phyloP scores from a whole-genome alignment of 2,113 vertebrate species.

The Epinephelus cyanopodus region DNA sequence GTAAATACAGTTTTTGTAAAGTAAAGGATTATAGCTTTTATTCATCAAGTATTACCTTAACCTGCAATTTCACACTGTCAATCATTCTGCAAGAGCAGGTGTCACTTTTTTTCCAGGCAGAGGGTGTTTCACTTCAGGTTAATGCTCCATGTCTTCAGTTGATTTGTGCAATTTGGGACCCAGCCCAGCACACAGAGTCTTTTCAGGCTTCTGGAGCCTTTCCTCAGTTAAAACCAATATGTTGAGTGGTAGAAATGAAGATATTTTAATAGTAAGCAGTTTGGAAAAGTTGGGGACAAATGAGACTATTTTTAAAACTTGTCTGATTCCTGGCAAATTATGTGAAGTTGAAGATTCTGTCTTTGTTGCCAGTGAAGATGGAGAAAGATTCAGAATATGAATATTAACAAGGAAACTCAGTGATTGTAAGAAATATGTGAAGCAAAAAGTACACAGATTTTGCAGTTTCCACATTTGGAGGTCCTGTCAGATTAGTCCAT shows the following conservation, averaged over 20 bases:
- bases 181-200: constrained; percentile 33
- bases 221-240: constrained; percentile 4
- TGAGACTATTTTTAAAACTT: background rate
- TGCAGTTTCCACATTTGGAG: constrained; percentile 21
- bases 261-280: constrained; percentile 12
- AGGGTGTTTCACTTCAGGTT: constrained; percentile 25
- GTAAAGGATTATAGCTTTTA: constrained; percentile 24
- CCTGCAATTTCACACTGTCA: constrained; percentile 40
- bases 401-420: background rate
- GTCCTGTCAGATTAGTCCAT: background rate
- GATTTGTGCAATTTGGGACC: constrained; percentile 29
- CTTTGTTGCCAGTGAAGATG: background rate
- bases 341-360: background rate
- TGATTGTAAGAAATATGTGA: background rate
- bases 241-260: constrained; percentile 17
- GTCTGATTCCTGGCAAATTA: background rate
- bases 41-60: constrained; percentile 15
- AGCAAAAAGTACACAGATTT: background rate
- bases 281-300: background rate
- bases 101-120: background rate
- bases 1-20: background rate
- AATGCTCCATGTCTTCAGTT: constrained; percentile 37
- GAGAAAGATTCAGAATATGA: background rate
- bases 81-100: constrained; percentile 8
- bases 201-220: background rate